These are phyloP conservation scores for Thaumetopoea pityocampa DNA, from an alignment of 1,140 invertebrate genomes.

Conservation along the genomic window DNA sequence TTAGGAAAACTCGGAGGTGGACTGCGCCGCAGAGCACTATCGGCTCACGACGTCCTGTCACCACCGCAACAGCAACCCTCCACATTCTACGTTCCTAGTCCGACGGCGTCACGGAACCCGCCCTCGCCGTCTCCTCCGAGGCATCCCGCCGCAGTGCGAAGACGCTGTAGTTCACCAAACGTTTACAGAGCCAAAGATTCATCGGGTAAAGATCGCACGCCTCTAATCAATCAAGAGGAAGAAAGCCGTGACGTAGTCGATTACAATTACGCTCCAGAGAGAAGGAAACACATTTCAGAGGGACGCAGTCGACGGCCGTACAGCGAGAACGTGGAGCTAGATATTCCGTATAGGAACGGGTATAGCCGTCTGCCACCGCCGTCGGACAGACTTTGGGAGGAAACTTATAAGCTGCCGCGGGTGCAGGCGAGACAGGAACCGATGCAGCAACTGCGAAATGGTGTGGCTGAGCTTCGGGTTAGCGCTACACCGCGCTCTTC, in stretches of 20 bases:
- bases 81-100: conserved; percentile 83
- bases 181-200: conserved; percentile 58
- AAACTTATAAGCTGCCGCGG: conserved; percentile 56
- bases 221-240: conserved; percentile 51
- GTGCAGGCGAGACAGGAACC: conserved; percentile 58
- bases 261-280: conserved; percentile 46
- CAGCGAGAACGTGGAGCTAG: conserved; percentile 67
- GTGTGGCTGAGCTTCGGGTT: conserved; percentile 57
- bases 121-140: conserved; percentile 53
- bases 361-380: conserved; percentile 43
- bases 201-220: conserved; percentile 38
- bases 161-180: conserved; percentile 69
- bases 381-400: conserved; percentile 56
- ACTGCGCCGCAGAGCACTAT: conserved; percentile 79
- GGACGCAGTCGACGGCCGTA: conserved; percentile 59
- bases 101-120: conserved; percentile 52
- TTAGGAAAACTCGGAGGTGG: conserved; percentile 82
- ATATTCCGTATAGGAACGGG: conserved; percentile 54
- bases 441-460: conserved; percentile 52
- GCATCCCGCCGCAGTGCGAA: conserved; percentile 49
- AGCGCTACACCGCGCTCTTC: conserved; percentile 52
- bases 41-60: conserved; percentile 80
- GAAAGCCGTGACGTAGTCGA: conserved; percentile 62
- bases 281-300: conserved; percentile 46
- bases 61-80: conserved; percentile 70